Evolutionary conservation across 2,113 vertebrate genomes (phyloP), one percentile per base, ranked within the genome.

Genomic region (Gasterosteus aculeatus): DNA sequence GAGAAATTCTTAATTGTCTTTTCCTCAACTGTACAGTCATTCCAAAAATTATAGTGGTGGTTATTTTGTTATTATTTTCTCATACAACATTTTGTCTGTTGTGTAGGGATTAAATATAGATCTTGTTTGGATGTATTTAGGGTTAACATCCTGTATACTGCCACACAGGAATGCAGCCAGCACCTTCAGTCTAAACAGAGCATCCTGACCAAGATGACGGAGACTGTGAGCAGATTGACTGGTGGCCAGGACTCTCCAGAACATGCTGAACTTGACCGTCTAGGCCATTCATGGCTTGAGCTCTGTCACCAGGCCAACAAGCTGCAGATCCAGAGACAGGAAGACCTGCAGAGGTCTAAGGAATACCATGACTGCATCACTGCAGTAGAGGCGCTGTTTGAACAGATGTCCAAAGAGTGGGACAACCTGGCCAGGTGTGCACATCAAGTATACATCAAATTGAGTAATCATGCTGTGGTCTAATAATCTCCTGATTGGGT

Each of bases 331-430:
- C 95, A 96, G 89, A 94, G 96, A 69, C 95, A 97, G 74, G 94
- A 96, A 79, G 98, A 97, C 79, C 94, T 98, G 31, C 96, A 95
- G 88, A 95, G 96, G 77, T 95, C 95, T 0, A 91, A 83, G 33
- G 94, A 96, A 74, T 98, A 99, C 87, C 97, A 98, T 0, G 92
- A 95, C 72, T 90, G 92, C 3, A 94, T 98, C 74, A 91, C 89
- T 41, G 87, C 95, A 0, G 94, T 97, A 22, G 97, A 99, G 87
- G 90, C 80, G 35, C 94, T 97, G 82, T 95, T 99, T 72, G 97
- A 98, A 87, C 96, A 96, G 56, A 95, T 97, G 87, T 97, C 96
- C 56, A 96, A 95, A 64, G 96, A 98, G 80, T 99, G 97, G 98
- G 97, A 99, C 91, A 97, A 95, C 82, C 87, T 99, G 79, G 97